These are phyloP conservation scores for Busseola fusca DNA, from an alignment of 2,888 invertebrate genomes.

Conservation along the genomic window DNA sequence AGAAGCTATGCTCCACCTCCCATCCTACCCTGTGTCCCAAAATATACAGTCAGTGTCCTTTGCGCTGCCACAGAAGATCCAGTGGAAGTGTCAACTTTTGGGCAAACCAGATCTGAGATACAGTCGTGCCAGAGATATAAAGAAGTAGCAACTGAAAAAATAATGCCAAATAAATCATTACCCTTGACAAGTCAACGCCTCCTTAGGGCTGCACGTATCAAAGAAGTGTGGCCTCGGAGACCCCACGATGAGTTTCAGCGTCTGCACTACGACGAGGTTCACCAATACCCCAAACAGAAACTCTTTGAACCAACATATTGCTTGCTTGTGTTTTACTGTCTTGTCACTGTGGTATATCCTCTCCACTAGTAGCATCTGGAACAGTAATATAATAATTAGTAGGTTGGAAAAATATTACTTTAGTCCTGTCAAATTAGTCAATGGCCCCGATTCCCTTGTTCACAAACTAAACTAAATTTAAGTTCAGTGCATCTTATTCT, in stretches of 20 bases:
- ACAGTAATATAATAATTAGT: slow-evolving; percentile 27
- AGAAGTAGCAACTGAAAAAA: neutral
- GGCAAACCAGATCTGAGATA: no score
- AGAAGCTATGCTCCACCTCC: no score
- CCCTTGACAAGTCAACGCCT: slow-evolving; percentile 89
- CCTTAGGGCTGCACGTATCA: slow-evolving; percentile 92
- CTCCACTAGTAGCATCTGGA: slow-evolving; percentile 81
- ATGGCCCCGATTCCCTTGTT: no score
- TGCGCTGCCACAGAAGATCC: no score
- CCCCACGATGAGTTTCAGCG: slow-evolving; percentile 90
- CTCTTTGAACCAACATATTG: slow-evolving; percentile 89
- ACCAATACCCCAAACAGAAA: slow-evolving; percentile 90
- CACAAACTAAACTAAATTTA: no score
- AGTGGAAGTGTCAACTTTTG: no score
- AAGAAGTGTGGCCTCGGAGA: slow-evolving; percentile 94
- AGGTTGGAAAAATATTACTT: no score
- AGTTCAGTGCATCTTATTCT: no score
- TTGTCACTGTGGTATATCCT: slow-evolving; percentile 69
- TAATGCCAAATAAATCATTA: slow-evolving; percentile 55
- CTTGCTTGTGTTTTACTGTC: slow-evolving; percentile 73
- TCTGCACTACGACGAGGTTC: slow-evolving; percentile 89
- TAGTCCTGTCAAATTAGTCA: no score
- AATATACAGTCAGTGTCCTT: no score
- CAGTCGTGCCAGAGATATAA: no score
- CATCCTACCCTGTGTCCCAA: no score